Percentiles rank a stretch among this genome's conserved stretches.
These are phyloP conservation scores for Bellardia bayeri DNA, from an alignment of 2,888 invertebrate species.

Conservation along the genomic window DNA sequence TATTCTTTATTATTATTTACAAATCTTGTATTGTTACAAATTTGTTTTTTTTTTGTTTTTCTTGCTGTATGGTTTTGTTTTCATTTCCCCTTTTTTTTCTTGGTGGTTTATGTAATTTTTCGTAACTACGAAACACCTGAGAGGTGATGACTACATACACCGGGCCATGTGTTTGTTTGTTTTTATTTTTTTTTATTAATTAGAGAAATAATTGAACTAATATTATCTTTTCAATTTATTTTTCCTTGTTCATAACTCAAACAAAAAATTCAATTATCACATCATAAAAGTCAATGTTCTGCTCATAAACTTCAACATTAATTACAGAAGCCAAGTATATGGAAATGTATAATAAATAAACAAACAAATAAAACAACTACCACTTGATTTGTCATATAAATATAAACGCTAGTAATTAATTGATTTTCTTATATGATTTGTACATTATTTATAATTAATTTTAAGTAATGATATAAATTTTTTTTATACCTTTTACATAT, in stretches of 20 bases:
- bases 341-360: constrained; percentile 1
- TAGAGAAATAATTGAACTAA: no score
- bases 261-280: not conserved
- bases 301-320: not conserved
- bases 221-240: not conserved
- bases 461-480: not conserved
- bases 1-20: no score
- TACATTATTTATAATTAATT: constrained; percentile 10
- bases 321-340: constrained; percentile 20
- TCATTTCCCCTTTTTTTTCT: no score
- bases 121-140: no score
- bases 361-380: not conserved
- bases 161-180: no score
- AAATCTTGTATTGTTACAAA: no score
- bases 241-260: not conserved
- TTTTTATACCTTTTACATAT: not conserved
- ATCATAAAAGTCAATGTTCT: constrained; percentile 1
- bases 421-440: not conserved
- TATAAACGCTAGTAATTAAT: not conserved
- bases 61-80: no score
- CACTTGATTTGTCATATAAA: not conserved
- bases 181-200: no score
- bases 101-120: no score
- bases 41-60: no score
- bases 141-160: no score